Evolutionary conservation across 1,140 invertebrate genomes (phyloP).

Genomic region (Papilio aristodemus): DNA sequence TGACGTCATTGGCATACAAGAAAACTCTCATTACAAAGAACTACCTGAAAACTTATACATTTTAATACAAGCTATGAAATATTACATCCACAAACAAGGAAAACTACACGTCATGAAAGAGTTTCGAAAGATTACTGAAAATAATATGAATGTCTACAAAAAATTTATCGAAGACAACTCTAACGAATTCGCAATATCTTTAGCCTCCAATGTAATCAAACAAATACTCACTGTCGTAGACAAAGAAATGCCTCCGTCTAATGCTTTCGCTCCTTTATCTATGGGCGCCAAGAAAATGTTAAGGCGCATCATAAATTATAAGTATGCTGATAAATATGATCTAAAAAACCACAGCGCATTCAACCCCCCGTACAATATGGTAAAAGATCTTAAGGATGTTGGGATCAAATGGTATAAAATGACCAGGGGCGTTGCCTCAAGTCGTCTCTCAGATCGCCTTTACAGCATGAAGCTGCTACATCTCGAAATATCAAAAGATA

Average conservation of each 20-base stretch:
- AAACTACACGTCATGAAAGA: constrained; percentile 31
- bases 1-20: constrained; percentile 47
- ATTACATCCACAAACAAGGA: constrained; percentile 43
- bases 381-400: constrained; percentile 46
- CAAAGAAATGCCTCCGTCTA: constrained; percentile 38
- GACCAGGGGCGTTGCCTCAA: constrained; percentile 37
- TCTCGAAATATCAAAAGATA: constrained; percentile 46
- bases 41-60: constrained; percentile 44
- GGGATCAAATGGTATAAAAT: constrained; percentile 48
- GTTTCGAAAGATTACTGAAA: constrained; percentile 9
- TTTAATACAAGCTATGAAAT: constrained; percentile 48
- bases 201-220: constrained; percentile 33
- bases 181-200: constrained; percentile 11
- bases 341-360: constrained; percentile 35
- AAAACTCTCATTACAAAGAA: constrained; percentile 25
- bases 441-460: constrained; percentile 39
- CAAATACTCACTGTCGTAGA: constrained; percentile 48
- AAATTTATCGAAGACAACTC: background rate
- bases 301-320: constrained; percentile 44
- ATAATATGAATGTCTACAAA: background rate
- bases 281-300: constrained; percentile 43
- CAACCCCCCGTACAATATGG: constrained; percentile 47
- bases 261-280: constrained; percentile 43
- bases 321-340: constrained; percentile 42
- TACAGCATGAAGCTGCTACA: constrained; percentile 55